phyloP scores from a whole-genome alignment of 2,888 invertebrate species.

The Harpagoxenus sublaevis region DNA sequence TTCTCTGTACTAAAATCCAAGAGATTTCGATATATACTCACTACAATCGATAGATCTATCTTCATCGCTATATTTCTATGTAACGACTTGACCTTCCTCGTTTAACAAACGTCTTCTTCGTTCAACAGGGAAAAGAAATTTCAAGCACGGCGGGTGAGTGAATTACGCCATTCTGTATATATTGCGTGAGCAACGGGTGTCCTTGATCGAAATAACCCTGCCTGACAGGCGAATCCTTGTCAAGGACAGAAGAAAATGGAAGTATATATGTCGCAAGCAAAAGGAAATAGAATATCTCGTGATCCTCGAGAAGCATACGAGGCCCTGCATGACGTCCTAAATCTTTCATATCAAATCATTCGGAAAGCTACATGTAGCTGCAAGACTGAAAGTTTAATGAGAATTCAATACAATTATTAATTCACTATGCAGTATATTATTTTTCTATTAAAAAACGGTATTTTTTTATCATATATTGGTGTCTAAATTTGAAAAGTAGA shows the following conservation, averaged over 20 bases:
- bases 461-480: background rate
- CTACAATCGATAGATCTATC: conserved; percentile 31
- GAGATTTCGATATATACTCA: background rate
- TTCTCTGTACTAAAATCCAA: background rate
- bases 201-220: conserved; percentile 48
- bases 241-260: conserved; percentile 42
- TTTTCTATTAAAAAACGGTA: background rate
- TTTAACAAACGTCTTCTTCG: conserved; percentile 38
- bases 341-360: conserved; percentile 29
- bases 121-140: conserved; percentile 46
- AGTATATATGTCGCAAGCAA: conserved; percentile 20
- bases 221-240: conserved; percentile 40
- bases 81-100: conserved; percentile 38
- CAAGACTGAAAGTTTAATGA: background rate
- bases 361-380: conserved; percentile 10
- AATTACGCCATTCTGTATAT: conserved; percentile 36
- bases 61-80: conserved; percentile 27
- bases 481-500: background rate
- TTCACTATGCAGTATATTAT: background rate
- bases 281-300: conserved; percentile 27
- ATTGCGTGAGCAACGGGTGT: conserved; percentile 41
- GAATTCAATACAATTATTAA: conserved; percentile 21
- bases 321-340: conserved; percentile 2
- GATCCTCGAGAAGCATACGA: background rate
- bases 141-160: conserved; percentile 28